phyloP scores from a whole-genome alignment of 1,140 invertebrate genomes.

The Dufourea novaeangliae region DNA sequence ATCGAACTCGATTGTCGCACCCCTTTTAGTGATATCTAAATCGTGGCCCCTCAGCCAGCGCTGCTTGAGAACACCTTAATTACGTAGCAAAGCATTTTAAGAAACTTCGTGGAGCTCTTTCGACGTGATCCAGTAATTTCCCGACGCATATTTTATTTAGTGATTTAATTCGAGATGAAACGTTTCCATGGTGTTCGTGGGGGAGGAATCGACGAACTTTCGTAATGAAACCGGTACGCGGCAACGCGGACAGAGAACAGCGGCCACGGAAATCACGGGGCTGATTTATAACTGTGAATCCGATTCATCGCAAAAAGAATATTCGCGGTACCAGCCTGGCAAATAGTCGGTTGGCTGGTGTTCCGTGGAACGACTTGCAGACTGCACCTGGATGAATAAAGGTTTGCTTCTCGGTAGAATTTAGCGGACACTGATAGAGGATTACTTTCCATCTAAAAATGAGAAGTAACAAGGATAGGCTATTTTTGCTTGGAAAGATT shows the following conservation, averaged over 20 bases:
- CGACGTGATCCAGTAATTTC: neutral
- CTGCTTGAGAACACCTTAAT: conserved; percentile 5
- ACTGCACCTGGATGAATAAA: neutral
- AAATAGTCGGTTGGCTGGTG: neutral
- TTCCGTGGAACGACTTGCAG: neutral
- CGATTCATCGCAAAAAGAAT: conserved; percentile 2
- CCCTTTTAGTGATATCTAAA: conserved; percentile 3
- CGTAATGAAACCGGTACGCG: neutral
- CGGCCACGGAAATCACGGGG: neutral
- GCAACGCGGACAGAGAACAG: neutral
- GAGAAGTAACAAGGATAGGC: neutral
- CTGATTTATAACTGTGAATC: conserved; percentile 16
- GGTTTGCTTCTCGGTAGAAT: neutral
- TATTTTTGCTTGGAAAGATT: conserved; percentile 3
- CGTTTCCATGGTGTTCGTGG: neutral
- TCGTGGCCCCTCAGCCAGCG: no score
- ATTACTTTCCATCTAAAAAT: conserved; percentile 10
- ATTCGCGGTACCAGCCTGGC: neutral
- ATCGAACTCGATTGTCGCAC: conserved; percentile 13
- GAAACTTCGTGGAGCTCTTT: neutral
- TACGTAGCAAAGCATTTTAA: neutral
- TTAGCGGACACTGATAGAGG: neutral
- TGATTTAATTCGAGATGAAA: neutral
- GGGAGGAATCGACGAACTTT: neutral
- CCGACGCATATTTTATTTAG: no score